phyloP scores from a whole-genome alignment of 2,113 vertebrate genomes.

The Calypte anna region DNA sequence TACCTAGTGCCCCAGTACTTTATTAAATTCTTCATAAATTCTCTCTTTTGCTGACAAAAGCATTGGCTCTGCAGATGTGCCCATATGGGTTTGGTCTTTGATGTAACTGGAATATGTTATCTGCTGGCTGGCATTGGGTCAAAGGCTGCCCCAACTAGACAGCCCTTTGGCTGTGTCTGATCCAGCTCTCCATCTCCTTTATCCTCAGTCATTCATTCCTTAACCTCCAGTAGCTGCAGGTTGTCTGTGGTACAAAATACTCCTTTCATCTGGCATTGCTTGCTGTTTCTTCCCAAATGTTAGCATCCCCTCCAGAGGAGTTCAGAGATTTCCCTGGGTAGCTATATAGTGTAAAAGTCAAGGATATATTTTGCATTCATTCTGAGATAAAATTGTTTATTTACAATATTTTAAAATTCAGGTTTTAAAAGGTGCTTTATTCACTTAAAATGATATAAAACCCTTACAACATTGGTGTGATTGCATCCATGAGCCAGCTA shows the following conservation, averaged over 20 bases:
- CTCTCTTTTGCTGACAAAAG: neutral
- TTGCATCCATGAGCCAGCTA: neutral
- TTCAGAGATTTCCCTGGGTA: neutral
- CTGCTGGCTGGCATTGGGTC: neutral
- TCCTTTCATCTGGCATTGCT: neutral
- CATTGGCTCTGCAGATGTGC: neutral
- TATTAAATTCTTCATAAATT: neutral
- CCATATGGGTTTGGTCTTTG: neutral
- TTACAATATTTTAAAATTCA: neutral
- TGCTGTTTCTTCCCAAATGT: neutral
- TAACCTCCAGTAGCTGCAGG: neutral
- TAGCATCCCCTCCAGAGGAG: neutral
- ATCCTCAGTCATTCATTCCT: neutral
- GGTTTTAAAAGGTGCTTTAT: neutral
- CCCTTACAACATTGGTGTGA: neutral
- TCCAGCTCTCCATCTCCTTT: neutral
- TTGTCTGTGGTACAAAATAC: neutral
- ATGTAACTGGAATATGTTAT: rapidly evolving
- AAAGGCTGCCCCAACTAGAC: neutral
- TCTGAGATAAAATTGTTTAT: neutral
- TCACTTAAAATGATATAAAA: rapidly evolving
- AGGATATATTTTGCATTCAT: neutral
- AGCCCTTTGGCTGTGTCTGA: neutral
- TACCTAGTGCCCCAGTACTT: neutral
- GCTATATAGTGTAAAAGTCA: neutral